Evolutionary conservation across 1,140 invertebrate genomes (phyloP).

Genomic region (Lucilia cuprina): DNA sequence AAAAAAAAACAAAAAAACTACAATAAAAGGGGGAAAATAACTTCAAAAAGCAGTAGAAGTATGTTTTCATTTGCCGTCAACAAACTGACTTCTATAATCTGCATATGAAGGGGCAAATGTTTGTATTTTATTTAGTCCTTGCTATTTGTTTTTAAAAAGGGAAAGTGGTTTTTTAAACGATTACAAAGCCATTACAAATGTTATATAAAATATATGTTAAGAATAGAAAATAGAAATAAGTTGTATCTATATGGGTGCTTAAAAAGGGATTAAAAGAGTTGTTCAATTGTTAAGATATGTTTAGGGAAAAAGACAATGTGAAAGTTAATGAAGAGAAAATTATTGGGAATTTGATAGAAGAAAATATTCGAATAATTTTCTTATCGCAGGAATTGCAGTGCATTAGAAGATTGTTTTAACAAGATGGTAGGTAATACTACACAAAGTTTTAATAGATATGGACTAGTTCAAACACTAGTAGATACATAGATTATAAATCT

Average conservation of each 20-base stretch:
- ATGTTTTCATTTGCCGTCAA: not conserved
- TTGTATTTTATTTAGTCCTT: not conserved
- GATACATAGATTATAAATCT: too few relatives aligned
- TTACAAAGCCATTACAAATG: not conserved
- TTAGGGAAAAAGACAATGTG: not conserved
- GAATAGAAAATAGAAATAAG: too few relatives aligned
- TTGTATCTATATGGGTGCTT: too few relatives aligned
- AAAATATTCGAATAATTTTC: not conserved
- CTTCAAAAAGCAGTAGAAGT: not conserved
- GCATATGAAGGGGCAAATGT: conserved; percentile 6
- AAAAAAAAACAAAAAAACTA: not conserved
- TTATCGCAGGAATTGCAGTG: not conserved
- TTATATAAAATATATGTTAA: not conserved
- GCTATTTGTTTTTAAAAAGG: not conserved
- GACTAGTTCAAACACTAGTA: too few relatives aligned
- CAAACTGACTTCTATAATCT: not conserved
- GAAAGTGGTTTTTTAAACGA: not conserved
- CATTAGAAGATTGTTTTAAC: not conserved
- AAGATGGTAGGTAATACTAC: too few relatives aligned
- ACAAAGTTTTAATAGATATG: too few relatives aligned
- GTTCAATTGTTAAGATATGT: not conserved
- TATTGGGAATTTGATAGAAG: not conserved
- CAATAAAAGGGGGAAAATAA: not conserved
- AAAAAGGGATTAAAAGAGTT: not conserved
- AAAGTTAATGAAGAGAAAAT: not conserved